Evolutionary conservation across 2,888 invertebrate species (phyloP).

Genomic region (Dicyrtoma fusca): DNA sequence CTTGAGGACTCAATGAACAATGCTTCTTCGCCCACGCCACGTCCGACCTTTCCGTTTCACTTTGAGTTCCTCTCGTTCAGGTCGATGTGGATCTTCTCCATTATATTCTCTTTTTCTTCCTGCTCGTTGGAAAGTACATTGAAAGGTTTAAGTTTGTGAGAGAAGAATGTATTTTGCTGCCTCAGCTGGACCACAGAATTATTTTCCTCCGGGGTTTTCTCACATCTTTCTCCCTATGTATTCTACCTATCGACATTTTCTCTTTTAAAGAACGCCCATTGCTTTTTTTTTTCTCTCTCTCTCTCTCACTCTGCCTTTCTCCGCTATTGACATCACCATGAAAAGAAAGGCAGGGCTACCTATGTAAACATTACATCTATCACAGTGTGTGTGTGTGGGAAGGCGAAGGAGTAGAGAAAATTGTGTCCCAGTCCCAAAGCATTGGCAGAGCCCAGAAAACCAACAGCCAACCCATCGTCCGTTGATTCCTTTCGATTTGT

Average conservation of each 20-base stretch:
- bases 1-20: too few relatives aligned
- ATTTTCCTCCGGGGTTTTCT: slow-evolving; percentile 46
- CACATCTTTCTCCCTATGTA: slow-evolving; percentile 1
- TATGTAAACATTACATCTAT: slow-evolving; percentile 21
- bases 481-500: slow-evolving; percentile 39
- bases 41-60: too few relatives aligned
- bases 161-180: slow-evolving; percentile 38
- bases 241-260: background rate
- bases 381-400: background rate
- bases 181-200: slow-evolving; percentile 45
- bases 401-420: background rate
- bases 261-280: too few relatives aligned
- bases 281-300: background rate
- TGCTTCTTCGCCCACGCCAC: too few relatives aligned
- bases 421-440: background rate
- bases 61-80: background rate
- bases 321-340: background rate
- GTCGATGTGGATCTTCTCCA: slow-evolving; percentile 26
- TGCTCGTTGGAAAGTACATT: slow-evolving; percentile 8
- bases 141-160: slow-evolving; percentile 23
- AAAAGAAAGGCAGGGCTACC: background rate
- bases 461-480: slow-evolving; percentile 14
- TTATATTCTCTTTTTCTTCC: slow-evolving; percentile 29
- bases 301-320: background rate
- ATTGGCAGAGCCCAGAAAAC: background rate